A percentile compares a stretch with the other conserved stretches of the same genome.
phyloP scores from a whole-genome alignment of 2,113 vertebrate genomes.

The Sinocyclocheilus maitianheensis region DNA sequence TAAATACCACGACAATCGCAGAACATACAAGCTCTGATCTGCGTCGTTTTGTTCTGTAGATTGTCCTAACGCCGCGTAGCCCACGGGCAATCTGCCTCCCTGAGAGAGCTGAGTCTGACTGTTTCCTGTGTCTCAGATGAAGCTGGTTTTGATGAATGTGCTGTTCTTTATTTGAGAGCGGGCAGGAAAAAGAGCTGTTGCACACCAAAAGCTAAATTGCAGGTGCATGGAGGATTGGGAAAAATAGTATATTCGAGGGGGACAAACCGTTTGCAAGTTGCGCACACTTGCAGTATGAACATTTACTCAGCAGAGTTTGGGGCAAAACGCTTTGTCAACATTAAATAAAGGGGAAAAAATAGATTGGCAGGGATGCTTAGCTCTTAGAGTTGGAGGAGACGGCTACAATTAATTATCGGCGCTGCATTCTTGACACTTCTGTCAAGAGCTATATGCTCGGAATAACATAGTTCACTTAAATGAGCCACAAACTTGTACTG shows the following conservation, averaged over 20 bases:
- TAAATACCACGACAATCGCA: not conserved
- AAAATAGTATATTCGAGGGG: constrained; percentile 18
- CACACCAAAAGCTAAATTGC: constrained; percentile 48
- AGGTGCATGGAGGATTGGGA: constrained; percentile 33
- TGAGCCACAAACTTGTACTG: constrained; percentile 24
- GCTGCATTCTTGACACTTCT: constrained; percentile 36
- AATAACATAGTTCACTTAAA: constrained; percentile 12
- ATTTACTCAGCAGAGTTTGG: constrained; percentile 50
- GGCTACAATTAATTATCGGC: constrained; percentile 39
- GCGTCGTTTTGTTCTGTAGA: constrained; percentile 18
- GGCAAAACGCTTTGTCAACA: constrained; percentile 51
- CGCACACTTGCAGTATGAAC: constrained; percentile 31
- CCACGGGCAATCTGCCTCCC: constrained; percentile 1
- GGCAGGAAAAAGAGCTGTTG: constrained; percentile 42
- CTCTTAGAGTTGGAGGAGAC: constrained; percentile 31
- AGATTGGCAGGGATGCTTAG: constrained; percentile 46
- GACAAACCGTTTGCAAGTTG: constrained; percentile 39
- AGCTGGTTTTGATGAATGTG: constrained; percentile 46
- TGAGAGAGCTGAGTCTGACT: constrained; percentile 23
- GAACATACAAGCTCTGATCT: constrained; percentile 13
- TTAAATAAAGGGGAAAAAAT: constrained; percentile 12
- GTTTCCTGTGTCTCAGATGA: constrained; percentile 45
- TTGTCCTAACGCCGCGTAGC: constrained; percentile 24
- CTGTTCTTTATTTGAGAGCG: constrained; percentile 46
- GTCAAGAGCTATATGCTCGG: not conserved